phyloP scores from a whole-genome alignment of 23 tunicate genomes.

The Phallusia fumigata region DNA sequence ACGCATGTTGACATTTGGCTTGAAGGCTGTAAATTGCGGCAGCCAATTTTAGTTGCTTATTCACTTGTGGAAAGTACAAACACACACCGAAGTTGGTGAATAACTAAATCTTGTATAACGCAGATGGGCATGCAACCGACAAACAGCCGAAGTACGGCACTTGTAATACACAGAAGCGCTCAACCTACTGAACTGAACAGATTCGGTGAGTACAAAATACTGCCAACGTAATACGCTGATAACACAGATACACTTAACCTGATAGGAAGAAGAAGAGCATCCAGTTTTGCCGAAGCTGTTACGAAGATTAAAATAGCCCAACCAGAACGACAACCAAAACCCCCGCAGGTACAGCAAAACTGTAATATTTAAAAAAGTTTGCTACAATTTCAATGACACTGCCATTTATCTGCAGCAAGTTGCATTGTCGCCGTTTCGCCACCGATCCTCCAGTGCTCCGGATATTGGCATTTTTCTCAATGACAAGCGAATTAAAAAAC shows the following conservation, averaged over 20 bases:
- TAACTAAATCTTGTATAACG: not conserved
- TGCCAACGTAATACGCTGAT: not conserved
- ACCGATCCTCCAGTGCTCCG: not conserved
- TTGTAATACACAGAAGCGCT: conserved; percentile 1
- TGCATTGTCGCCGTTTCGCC: not conserved
- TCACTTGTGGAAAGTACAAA: no score
- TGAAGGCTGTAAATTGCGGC: no score
- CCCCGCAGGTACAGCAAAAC: not conserved
- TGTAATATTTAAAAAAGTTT: not conserved
- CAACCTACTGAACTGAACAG: not conserved
- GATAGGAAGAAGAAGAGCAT: not conserved
- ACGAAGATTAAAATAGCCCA: not conserved
- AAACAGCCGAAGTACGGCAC: not conserved
- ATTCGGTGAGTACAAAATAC: not conserved
- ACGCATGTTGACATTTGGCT: no score
- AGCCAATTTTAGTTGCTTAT: no score
- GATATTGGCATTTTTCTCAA: not conserved
- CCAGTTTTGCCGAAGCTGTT: not conserved
- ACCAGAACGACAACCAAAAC: not conserved
- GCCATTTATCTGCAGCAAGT: not conserved
- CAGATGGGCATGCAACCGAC: not conserved
- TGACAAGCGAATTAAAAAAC: not conserved
- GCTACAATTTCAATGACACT: not conserved
- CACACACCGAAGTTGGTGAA: no score
- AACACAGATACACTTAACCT: not conserved